Evolutionary conservation across 2,888 invertebrate species (phyloP).

Genomic region (Lithodes maja): DNA sequence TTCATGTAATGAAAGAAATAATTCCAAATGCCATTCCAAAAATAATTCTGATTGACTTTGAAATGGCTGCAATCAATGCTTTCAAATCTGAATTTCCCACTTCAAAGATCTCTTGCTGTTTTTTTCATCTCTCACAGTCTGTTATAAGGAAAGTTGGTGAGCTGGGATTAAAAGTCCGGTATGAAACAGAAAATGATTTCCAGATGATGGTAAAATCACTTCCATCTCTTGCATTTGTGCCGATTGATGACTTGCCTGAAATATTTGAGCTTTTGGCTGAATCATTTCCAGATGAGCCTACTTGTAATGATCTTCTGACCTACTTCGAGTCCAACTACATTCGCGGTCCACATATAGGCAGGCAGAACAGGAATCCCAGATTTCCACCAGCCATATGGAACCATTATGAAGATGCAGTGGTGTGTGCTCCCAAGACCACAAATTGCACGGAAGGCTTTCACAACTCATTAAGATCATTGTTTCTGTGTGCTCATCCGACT

Average conservation of each 20-base stretch:
- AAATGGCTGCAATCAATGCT: constrained; percentile 17
- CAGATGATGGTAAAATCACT: constrained; percentile 36
- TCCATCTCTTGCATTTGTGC: constrained; percentile 41
- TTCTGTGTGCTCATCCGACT: constrained; percentile 4
- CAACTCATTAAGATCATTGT: constrained; percentile 14
- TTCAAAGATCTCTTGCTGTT: constrained; percentile 8
- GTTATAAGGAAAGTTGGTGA: constrained; percentile 19
- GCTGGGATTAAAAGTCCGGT: constrained; percentile 26
- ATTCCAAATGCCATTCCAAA: constrained; percentile 19
- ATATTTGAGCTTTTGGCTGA: constrained; percentile 17
- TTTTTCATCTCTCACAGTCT: constrained; percentile 20
- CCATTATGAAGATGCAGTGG: not conserved
- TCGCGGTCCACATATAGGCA: constrained; percentile 10
- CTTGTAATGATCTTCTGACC: constrained; percentile 30
- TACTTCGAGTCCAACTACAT: constrained; percentile 36
- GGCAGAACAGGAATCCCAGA: constrained; percentile 33
- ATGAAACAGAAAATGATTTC: constrained; percentile 23
- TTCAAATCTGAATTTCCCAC: constrained; percentile 15
- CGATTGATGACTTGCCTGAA: constrained; percentile 18
- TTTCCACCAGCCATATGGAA: constrained; percentile 32
- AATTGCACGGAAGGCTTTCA: constrained; percentile 1
- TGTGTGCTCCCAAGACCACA: constrained; percentile 24
- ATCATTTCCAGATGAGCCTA: constrained; percentile 27
- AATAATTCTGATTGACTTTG: constrained; percentile 2
- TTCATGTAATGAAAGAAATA: constrained; percentile 26